phyloP scores from a whole-genome alignment of 92 coral and sea anemone genomes.

The Epizoanthus illoricatus region DNA sequence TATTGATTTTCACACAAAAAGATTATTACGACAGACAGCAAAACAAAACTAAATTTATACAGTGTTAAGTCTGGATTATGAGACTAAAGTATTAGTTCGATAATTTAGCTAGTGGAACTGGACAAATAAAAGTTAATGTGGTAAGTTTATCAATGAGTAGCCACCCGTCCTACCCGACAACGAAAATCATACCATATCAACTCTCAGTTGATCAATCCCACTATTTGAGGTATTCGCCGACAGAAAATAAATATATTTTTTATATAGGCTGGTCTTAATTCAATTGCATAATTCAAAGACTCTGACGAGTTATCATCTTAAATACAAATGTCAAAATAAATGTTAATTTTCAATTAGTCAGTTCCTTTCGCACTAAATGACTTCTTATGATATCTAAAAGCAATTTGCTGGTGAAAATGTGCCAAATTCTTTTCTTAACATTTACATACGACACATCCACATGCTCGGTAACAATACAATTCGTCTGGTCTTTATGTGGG shows the following conservation, averaged over 20 bases:
- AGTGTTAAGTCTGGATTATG: background rate
- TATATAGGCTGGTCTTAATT: no score
- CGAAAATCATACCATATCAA: no score
- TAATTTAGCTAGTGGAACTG: no score
- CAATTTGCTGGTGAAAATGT: background rate
- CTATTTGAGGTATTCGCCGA: no score
- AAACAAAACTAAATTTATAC: background rate
- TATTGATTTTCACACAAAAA: background rate
- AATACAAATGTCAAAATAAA: background rate
- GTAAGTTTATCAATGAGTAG: no score
- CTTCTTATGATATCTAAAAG: background rate
- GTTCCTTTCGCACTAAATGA: background rate
- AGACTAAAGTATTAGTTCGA: background rate
- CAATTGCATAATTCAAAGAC: no score
- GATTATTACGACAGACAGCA: background rate
- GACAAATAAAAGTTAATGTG: no score
- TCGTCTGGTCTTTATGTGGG: background rate
- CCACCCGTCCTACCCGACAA: no score
- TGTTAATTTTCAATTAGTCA: background rate
- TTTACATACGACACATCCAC: background rate
- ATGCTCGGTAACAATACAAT: background rate
- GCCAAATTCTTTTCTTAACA: background rate
- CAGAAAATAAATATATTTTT: no score
- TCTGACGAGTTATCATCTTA: no score
- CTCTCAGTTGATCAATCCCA: no score